Evolutionary conservation across 2,797 vertebrate species (phyloP).

Genomic region (Amblyopsis hoosieri): DNA sequence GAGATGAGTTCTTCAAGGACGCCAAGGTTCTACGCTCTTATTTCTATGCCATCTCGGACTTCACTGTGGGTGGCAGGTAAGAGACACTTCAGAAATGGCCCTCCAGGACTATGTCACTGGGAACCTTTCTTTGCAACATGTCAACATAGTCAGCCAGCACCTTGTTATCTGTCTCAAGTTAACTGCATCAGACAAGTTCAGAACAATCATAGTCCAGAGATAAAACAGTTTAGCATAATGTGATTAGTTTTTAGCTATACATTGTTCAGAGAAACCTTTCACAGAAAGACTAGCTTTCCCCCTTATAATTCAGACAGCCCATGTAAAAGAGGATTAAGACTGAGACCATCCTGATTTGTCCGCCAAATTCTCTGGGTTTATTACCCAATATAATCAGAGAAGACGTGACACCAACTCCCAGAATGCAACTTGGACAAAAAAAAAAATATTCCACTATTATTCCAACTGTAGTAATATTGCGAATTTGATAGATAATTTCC

Average conservation of each 20-base stretch:
- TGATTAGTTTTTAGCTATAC: no score
- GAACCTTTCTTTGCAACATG: conserved; percentile 4
- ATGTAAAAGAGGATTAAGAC: conserved; percentile 9
- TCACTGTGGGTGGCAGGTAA: conserved; percentile 94
- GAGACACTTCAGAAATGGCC: conserved; percentile 16
- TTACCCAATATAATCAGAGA: conserved; percentile 65
- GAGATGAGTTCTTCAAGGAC: conserved; percentile 95
- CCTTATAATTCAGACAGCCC: conserved; percentile 3
- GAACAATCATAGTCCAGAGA: background rate
- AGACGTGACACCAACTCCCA: conserved; percentile 48
- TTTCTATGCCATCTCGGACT: conserved; percentile 93
- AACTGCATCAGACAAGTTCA: background rate
- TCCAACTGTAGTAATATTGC: no score
- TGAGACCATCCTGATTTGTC: conserved; percentile 26
- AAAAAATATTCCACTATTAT: conserved; percentile 25
- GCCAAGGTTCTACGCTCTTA: conserved; percentile 90
- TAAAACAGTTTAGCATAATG: no score
- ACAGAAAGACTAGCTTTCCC: conserved; percentile 33
- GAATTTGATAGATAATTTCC: no score
- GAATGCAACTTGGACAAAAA: conserved; percentile 48
- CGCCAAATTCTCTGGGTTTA: conserved; percentile 47
- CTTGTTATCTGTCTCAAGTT: conserved; percentile 1
- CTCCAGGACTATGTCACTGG: conserved; percentile 7
- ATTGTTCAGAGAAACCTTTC: conserved; percentile 6
- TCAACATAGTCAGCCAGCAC: conserved; percentile 1